Evolutionary conservation across 2,797 vertebrate genomes (phyloP).

Genomic region (Xenopus petersii): DNA sequence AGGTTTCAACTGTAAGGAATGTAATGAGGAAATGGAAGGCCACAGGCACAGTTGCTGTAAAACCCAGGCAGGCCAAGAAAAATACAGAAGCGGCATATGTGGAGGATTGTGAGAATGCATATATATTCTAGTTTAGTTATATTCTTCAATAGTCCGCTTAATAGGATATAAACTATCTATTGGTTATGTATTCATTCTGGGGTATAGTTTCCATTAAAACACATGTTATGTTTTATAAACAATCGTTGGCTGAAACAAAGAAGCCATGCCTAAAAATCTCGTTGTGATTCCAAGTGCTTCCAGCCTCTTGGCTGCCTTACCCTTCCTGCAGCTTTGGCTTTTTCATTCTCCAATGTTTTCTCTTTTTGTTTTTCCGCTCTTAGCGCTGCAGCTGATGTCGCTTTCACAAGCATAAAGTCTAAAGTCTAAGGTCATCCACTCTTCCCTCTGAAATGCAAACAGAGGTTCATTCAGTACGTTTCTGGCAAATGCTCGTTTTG

Average conservation of each 20-base stretch:
- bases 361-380: conserved; percentile 78
- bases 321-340: conserved; percentile 77
- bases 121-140: too few relatives aligned
- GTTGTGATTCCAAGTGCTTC: conserved; percentile 14
- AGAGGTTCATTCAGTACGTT: conserved; percentile 16
- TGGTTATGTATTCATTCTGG: too few relatives aligned
- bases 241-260: not conserved
- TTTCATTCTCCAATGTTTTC: conserved; percentile 79
- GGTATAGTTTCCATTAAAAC: too few relatives aligned
- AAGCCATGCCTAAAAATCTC: not conserved
- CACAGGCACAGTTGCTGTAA: too few relatives aligned
- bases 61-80: too few relatives aligned
- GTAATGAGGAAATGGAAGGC: too few relatives aligned
- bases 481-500: conserved; percentile 4
- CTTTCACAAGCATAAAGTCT: conserved; percentile 90
- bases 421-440: conserved; percentile 98
- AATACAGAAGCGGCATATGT: too few relatives aligned
- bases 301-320: conserved; percentile 61
- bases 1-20: too few relatives aligned
- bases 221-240: too few relatives aligned
- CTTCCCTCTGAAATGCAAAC: conserved; percentile 78
- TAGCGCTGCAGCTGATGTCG: conserved; percentile 74
- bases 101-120: too few relatives aligned
- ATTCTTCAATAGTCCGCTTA: too few relatives aligned
- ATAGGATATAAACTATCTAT: too few relatives aligned